Base-by-base conservation (phyloP, 2,888 invertebrate genomes). In the Eudasyphora cyanicolor region DNA sequence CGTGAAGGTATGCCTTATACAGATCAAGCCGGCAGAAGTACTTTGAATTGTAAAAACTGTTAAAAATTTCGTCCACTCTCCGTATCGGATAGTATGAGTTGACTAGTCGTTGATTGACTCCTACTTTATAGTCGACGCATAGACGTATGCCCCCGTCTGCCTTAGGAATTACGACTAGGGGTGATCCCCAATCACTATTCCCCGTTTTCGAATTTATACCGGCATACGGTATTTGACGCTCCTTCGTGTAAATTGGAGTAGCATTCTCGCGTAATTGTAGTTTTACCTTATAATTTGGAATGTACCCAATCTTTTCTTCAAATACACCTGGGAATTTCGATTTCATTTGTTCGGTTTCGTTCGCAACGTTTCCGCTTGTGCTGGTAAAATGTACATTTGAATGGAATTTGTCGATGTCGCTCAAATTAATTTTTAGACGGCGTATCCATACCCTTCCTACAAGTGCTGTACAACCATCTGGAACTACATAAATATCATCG, bases 91-190 rank as follows among this genome's bases (percentile, higher is more conserved):
- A 69, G 14, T 76, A 51, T 67, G 51, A 35, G 14, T 14, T 35
- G n/a, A 27, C 45, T 10, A 76, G n/a, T 1, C 64, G 27, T 10
- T 76, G 62, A 32, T 82, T 78, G 12, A 82, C 82, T 7, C 75
- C 76, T 0, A 82, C 74, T 38, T 85, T 82, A 29, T 82, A 85
- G 51, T 83, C 73, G 0, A 77, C 81, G 24, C 81, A 85, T 12
- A 82, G 64, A 6, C 82, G n/a, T n/a, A n/a, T 45, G 35, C 10
- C 62, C 32, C 69, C 82, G 17, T 73, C 70, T 1, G 62, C 21
- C 38, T 82, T 85, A 10, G 79, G 82, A 17, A 82, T 82, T 2
- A 81, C 35, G 7, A 84, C 80, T 17, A 77, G 14, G 7, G 78
- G 76, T 8, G 54, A 69, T 7, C 76, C 77, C 74, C 76, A 69